Evolutionary conservation across 1,140 invertebrate species (phyloP).

Genomic region (Zophobas atratus): DNA sequence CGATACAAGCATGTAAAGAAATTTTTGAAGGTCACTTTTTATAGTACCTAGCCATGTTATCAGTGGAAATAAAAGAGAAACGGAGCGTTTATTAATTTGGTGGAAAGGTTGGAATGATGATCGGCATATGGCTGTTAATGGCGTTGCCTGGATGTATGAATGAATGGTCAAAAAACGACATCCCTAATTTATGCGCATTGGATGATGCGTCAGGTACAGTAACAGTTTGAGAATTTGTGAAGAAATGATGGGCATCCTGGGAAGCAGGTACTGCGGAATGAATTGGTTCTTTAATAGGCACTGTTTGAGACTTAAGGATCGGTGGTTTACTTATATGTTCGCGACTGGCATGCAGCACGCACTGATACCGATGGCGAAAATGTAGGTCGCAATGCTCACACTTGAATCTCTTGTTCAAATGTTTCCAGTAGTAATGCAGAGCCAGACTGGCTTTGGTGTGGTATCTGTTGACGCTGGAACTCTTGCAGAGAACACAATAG

Average conservation of each 20-base stretch:
- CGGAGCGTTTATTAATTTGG: slow-evolving; percentile 59
- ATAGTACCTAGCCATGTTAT: slow-evolving; percentile 51
- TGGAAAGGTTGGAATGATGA: slow-evolving; percentile 67
- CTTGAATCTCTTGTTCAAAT: slow-evolving; percentile 61
- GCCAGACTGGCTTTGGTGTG: slow-evolving; percentile 62
- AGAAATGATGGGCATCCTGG: slow-evolving; percentile 58
- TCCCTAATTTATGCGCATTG: slow-evolving; percentile 65
- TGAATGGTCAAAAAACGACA: slow-evolving; percentile 66
- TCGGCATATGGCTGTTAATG: slow-evolving; percentile 66
- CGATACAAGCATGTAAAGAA: slow-evolving; percentile 43
- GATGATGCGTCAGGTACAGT: slow-evolving; percentile 65
- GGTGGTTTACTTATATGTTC: slow-evolving; percentile 62
- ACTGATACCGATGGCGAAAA: slow-evolving; percentile 68
- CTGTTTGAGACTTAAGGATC: slow-evolving; percentile 56
- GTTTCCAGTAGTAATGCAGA: slow-evolving; percentile 65
- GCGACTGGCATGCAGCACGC: slow-evolving; percentile 67
- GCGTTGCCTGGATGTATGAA: slow-evolving; percentile 64
- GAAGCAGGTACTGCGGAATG: slow-evolving; percentile 60
- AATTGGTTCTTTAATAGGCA: slow-evolving; percentile 62
- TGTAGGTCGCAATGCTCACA: slow-evolving; percentile 68
- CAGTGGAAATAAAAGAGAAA: slow-evolving; percentile 20
- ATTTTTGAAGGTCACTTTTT: slow-evolving; percentile 53
- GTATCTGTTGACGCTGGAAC: slow-evolving; percentile 62
- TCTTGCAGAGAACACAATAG: slow-evolving; percentile 63
- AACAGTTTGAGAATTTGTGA: slow-evolving; percentile 59